Evolutionary conservation across 2,888 invertebrate genomes (phyloP), one percentile per base, ranked within the genome.

Genomic region (Ectobius pallidus): DNA sequence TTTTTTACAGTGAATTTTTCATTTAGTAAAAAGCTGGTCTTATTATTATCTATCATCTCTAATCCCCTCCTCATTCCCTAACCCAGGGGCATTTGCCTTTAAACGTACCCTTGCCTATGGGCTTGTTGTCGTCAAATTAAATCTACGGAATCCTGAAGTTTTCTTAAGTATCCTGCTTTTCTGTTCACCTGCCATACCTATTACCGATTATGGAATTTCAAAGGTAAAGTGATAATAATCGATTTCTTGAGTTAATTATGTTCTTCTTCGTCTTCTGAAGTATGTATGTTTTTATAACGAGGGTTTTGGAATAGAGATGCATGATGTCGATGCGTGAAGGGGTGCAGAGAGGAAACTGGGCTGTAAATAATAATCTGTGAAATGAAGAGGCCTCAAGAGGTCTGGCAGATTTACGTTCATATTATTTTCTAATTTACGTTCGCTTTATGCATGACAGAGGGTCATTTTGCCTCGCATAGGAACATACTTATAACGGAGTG

Each of bases 41-140:
- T 25, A 55, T 55, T 55, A 55, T 55, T 55, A 27, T 22, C 55
- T 55, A 14, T 9, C 27, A 55, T 55, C 55, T 55, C 6, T n/a
- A 49, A 49, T 22, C 49, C 49, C 49, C n/a, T 49, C 49, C 1
- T 1, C 49, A 20, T 1, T 11, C 39, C 14, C 20, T 49, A n/a
- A n/a, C n/a, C 20, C 49, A 3, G 4, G 20, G 20, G 18, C 4
- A 18, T 18, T 49, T 22, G 55, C 55, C 55, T n/a, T 11, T 27
- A 27, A 27, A 3, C 55, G 25, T 14, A 27, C 27, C 30, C 55
- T 55, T 14, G 27, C 16, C 14, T n/a, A 3, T 46, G 46, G 39
- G 1, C 49, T 52, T 52, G n/a, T n/a, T n/a, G 52, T 52, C 52
- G 52, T 52, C 52, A 52, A 52, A 52, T 25, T 52, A 25, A 52